Evolutionary conservation across 2,797 vertebrate genomes (phyloP), one percentile per base, ranked within the genome.

Genomic region (Periophthalmus magnuspinnatus): DNA sequence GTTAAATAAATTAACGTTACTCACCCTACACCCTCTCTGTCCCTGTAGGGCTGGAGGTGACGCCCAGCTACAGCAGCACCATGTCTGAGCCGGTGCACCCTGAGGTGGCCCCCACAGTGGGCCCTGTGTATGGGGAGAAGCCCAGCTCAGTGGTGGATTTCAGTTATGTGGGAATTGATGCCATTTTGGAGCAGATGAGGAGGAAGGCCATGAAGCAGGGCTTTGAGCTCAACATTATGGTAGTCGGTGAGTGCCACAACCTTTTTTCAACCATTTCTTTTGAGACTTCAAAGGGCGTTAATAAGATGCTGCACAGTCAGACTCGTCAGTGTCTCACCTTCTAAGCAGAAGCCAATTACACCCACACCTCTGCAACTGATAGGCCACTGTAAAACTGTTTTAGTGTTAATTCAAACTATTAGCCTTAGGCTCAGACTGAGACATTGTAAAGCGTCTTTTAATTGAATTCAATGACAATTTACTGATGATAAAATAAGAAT

Each of bases 191-290:
- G 86, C 97, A 99, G 93, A 97, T 99, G 96, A 95, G 96, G 83
- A 92, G 96, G 83, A 99, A 99, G 90, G 97, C 97, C 77, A 99
- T 99, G 97, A 99, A 99, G 82, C 96, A 98, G 85, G 97, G 97
- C 0, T 98, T 99, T 0, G 96, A 98, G 85, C 96, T 99, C 86
- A 99, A 99, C 92, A 98, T 99, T 82, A 99, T 99, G 97, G 96
- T 99, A 1, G 97, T 99, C 16, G 97, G 97, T 99, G 88, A 95
- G 97, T 91, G 67, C n/a, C 14, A 11, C 34, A 41, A 13, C 10
- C 38, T 45, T 63, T 63, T 63, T 11, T 62, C 48, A 5, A 5
- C 17, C 2, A 5, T 47, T 33, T 7, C 8, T 11, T 28, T 60
- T n/a, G 63, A 73, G 55, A 54, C 70, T 57, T 82, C 47, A 68